Base-by-base conservation (phyloP, 2,888 invertebrate species). In the Mayetiola destructor region DNA sequence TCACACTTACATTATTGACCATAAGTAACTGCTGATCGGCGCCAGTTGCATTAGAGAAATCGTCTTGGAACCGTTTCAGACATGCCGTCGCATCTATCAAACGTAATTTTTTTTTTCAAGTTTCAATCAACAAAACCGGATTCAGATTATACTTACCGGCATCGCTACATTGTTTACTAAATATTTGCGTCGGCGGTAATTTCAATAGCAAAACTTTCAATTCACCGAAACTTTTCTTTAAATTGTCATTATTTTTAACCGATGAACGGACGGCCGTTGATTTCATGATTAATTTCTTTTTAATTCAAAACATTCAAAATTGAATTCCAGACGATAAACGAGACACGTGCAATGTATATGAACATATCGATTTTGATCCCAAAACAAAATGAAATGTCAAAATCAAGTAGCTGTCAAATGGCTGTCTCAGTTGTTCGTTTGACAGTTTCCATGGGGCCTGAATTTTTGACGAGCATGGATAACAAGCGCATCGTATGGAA, bases 21-120 rank as follows among this genome's bases (percentile, higher is more conserved):
- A 62, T 63, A 10, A 60, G 57, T 42, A 68, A 64, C 60, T 68
- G 68, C 14, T 66, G 64, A 2, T 66, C 64, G 40, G 67, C 64
- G 4, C 61, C 63, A 30, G 58, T 61, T 8, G 66, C 64, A n/a
- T 57, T 60, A 37, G 61, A 61, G 32, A 67, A 61, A 55, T 63
- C 62, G 53, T 64, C 35, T 21, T 10, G 62, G 61, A 18, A 48
- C 4, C 4, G 27, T 4, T 27, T 5, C n/a, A 48, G 27, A n/a
- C n/a, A 23, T 3, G 23, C 3, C 1, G 14, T 27, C 2, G 48
- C 48, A 2, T 48, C 48, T 48, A 23, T 42, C 9, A 23, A 14
- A 39, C 16, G 3, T 16, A 9, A 18, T 14, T 6, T 3, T 16
- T 39, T 39, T 39, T 2, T 18, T 39, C 39, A n/a, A 36, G 12